phyloP scores from a whole-genome alignment of 2,797 vertebrate species.

The Trachurus trachurus region DNA sequence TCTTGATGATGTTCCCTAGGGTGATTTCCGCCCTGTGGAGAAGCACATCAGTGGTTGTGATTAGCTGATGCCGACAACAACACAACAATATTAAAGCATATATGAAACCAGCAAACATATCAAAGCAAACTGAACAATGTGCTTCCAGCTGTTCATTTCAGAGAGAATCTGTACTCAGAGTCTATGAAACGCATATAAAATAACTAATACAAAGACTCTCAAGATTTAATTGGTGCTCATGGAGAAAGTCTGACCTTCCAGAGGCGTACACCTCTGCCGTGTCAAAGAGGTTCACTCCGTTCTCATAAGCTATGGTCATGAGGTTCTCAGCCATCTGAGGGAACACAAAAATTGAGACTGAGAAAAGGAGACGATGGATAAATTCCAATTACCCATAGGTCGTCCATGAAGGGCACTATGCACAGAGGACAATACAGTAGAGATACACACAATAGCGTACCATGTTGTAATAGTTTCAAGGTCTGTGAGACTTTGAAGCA shows the following conservation, averaged over 20 bases:
- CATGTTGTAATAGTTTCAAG: conserved; percentile 7
- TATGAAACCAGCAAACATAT: neutral
- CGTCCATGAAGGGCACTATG: conserved; percentile 32
- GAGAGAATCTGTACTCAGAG: conserved; percentile 6
- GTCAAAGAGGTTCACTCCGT: conserved; percentile 88
- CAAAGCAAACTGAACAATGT: conserved; percentile 4
- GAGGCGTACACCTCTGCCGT: conserved; percentile 89
- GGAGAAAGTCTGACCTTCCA: conserved; percentile 81
- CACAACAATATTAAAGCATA: conserved; percentile 13
- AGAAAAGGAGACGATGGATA: conserved; percentile 38
- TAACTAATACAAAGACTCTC: neutral
- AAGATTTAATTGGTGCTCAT: conserved; percentile 17
- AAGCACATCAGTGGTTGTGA: conserved; percentile 41
- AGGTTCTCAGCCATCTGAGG: conserved; percentile 87
- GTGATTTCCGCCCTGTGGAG: conserved; percentile 90
- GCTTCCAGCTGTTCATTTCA: neutral
- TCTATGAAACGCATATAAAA: neutral
- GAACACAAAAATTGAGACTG: conserved; percentile 56
- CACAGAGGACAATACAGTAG: conserved; percentile 22
- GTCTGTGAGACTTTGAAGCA: conserved; percentile 36
- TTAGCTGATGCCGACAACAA: conserved; percentile 1
- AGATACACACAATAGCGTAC: conserved; percentile 17
- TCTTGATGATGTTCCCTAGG: conserved; percentile 93
- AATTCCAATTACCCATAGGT: conserved; percentile 46
- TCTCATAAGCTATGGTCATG: conserved; percentile 88